Percentiles rank a stretch among this genome's conserved stretches.
These are phyloP conservation scores for Grus americana DNA, from an alignment of 2,113 vertebrate species.

Conservation along the genomic window DNA sequence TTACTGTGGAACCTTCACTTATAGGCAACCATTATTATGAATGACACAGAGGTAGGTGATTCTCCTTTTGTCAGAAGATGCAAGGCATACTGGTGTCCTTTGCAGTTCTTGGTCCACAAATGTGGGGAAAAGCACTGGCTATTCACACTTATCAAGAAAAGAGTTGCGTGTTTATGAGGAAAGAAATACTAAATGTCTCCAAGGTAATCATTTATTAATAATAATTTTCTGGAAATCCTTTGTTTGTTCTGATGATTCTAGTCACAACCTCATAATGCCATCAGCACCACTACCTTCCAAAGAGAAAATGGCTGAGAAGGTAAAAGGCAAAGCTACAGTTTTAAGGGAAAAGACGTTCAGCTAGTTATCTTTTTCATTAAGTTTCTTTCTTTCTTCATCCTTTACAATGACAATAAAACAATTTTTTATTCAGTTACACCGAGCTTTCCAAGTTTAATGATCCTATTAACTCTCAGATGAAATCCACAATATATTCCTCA, in stretches of 20 bases:
- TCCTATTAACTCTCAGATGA: conserved; percentile 33
- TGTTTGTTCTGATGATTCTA: background rate
- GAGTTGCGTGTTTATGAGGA: background rate
- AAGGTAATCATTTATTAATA: background rate
- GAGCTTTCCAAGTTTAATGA: conserved; percentile 7
- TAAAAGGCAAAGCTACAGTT: background rate
- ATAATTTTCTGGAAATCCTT: background rate
- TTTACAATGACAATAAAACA: conserved; percentile 35
- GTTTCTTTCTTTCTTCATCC: conserved; percentile 19
- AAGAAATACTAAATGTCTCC: background rate
- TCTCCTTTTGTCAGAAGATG: background rate
- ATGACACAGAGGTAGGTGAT: fast-evolving
- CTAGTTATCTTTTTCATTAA: background rate
- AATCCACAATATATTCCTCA: conserved; percentile 20
- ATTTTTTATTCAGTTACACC: conserved; percentile 30
- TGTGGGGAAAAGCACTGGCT: background rate
- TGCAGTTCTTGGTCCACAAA: background rate
- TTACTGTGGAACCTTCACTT: background rate
- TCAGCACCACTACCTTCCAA: background rate
- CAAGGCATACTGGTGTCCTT: background rate
- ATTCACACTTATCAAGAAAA: background rate
- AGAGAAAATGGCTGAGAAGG: background rate
- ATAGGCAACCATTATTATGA: too few species aligned
- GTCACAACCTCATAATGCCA: background rate
- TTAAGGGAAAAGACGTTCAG: background rate